phyloP scores from a whole-genome alignment of 1,140 invertebrate genomes.

The Araneus ventricosus region DNA sequence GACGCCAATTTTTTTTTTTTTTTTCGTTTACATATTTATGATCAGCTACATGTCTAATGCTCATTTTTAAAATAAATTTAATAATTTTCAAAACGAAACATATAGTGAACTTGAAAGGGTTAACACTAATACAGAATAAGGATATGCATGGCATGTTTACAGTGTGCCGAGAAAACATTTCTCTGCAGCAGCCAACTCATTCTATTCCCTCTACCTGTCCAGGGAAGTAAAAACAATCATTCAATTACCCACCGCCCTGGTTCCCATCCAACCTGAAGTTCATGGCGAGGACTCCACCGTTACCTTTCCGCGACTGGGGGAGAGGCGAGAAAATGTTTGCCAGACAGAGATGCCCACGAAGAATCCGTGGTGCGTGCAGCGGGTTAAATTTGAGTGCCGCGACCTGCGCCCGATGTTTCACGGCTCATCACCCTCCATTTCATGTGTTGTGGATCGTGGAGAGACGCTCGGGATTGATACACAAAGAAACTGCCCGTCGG shows the following conservation, averaged over 20 bases:
- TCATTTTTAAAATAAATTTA: too few species aligned
- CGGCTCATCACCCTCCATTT: slow-evolving; percentile 61
- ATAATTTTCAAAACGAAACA: too few species aligned
- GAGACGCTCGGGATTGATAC: background rate
- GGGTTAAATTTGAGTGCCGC: slow-evolving; percentile 26
- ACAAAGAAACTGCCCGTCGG: slow-evolving; percentile 1
- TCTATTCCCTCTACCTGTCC: background rate
- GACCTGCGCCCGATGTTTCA: slow-evolving; percentile 54
- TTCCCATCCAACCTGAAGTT: background rate
- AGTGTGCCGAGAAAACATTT: too few species aligned
- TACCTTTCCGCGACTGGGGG: background rate
- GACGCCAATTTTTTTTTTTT: too few species aligned
- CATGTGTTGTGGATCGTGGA: slow-evolving; percentile 44
- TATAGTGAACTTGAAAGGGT: too few species aligned
- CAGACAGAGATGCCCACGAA: too few species aligned
- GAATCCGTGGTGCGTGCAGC: slow-evolving; percentile 3
- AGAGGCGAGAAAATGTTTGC: background rate
- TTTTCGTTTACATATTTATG: too few species aligned
- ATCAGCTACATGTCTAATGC: too few species aligned
- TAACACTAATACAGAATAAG: too few species aligned
- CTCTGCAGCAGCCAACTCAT: too few species aligned
- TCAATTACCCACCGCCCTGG: background rate
- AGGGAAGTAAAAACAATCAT: background rate
- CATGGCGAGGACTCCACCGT: background rate
- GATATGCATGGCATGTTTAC: too few species aligned